Evolutionary conservation across 2,797 vertebrate species (phyloP).

Genomic region (Columba guinea): DNA sequence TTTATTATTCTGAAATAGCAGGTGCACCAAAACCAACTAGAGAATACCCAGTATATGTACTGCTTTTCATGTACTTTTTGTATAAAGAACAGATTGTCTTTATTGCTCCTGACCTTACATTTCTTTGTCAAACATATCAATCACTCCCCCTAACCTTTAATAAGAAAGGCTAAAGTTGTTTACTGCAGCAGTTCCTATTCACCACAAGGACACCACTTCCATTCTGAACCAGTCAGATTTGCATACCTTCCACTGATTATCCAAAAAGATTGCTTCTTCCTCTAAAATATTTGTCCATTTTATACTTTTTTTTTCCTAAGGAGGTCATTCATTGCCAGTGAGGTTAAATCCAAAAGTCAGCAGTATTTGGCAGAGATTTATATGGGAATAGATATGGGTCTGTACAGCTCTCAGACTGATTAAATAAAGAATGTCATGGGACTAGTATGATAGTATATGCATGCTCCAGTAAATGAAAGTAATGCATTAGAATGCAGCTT

Average conservation of each 20-base stretch:
- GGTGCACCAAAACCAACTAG: constrained; percentile 3
- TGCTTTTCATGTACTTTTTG: constrained; percentile 50
- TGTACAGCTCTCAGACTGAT: constrained; percentile 82
- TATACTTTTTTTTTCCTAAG: neutral
- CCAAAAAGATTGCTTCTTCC: neutral
- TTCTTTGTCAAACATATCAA: constrained; percentile 56
- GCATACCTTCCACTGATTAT: constrained; percentile 14
- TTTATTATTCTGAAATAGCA: constrained; percentile 28
- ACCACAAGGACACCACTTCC: constrained; percentile 38
- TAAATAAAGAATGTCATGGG: constrained; percentile 77
- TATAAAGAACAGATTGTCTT: constrained; percentile 50
- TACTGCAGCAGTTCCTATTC: constrained; percentile 23
- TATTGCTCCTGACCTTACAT: constrained; percentile 54
- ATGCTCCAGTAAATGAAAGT: constrained; percentile 78
- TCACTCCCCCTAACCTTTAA: constrained; percentile 53
- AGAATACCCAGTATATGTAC: neutral
- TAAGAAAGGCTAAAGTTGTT: constrained; percentile 54
- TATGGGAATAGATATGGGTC: constrained; percentile 67
- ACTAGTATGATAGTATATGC: constrained; percentile 68
- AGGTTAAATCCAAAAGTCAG: constrained; percentile 71
- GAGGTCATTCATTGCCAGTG: constrained; percentile 56
- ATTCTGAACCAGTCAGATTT: constrained; percentile 11
- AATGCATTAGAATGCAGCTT: constrained; percentile 74
- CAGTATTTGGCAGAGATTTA: constrained; percentile 67
- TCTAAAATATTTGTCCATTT: constrained; percentile 36